phyloP scores from a whole-genome alignment of 2,797 vertebrate genomes.

The Epinephelus malabaricus region DNA sequence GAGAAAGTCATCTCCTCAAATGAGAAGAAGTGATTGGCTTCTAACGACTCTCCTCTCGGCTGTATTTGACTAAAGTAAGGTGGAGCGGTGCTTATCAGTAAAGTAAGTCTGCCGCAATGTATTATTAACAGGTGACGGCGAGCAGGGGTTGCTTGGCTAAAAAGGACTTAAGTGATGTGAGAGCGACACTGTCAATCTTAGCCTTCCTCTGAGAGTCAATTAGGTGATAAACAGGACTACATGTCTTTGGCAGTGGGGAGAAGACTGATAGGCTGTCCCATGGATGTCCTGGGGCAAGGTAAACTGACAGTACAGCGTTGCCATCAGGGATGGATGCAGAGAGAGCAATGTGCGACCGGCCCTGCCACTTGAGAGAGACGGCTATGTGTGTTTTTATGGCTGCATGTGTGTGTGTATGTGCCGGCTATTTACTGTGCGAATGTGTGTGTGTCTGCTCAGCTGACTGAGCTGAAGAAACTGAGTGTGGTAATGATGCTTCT shows the following conservation, averaged over 20 bases:
- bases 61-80: conserved; percentile 66
- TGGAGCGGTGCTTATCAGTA: conserved; percentile 79
- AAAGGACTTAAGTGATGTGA: conserved; percentile 83
- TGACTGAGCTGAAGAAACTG: conserved; percentile 41
- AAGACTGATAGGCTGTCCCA: conserved; percentile 83
- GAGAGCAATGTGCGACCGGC: conserved; percentile 72
- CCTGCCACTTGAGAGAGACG: conserved; percentile 69
- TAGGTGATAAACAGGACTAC: conserved; percentile 90
- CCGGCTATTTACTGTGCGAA: conserved; percentile 3
- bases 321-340: conserved; percentile 80
- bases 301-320: conserved; percentile 83
- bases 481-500: conserved; percentile 49
- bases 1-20: conserved; percentile 71
- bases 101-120: conserved; percentile 77
- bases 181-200: conserved; percentile 84
- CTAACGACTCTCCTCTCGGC: conserved; percentile 56
- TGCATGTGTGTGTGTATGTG: conserved; percentile 33
- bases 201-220: conserved; percentile 91
- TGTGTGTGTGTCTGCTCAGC: conserved; percentile 33
- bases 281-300: conserved; percentile 89
- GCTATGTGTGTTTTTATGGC: conserved; percentile 57
- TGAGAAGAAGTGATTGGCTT: conserved; percentile 62
- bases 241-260: conserved; percentile 84
- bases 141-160: conserved; percentile 78
- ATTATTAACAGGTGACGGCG: conserved; percentile 85